Base-by-base conservation (phyloP, 2,797 vertebrate species). In the Pseudotriccus pelzelni region DNA sequence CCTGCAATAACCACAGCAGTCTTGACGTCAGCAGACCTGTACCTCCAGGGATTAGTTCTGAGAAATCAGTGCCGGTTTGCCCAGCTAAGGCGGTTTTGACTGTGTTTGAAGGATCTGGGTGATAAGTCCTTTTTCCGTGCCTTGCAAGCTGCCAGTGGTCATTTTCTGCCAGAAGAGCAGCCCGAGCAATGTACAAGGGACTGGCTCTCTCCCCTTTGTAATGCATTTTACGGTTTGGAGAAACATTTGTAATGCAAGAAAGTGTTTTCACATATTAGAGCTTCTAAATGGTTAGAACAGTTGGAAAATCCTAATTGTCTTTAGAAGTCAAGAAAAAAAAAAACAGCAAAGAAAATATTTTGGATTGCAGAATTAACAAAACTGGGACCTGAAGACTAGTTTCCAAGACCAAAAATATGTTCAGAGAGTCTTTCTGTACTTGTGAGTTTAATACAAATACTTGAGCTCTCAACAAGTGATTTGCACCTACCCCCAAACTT, bases 81-180 rank as follows among this genome's bases (percentile, higher is more conserved):
- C 93, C 91, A 75, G 90, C 86, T 64, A 50, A 93, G 49, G 72
- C 80, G 4, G 72, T 75, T 90, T 85, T 73, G 84, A 84, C 59
- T 84, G 6, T 60, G 37, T 89, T 94, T 94, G 72, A 90, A 93
- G 78, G 69, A 76, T 83, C 89, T 92, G 75, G 83, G 83, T 1
- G 55, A 69, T 87, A 96, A 90, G 74, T 90, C 41, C 41, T 78
- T 91, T 95, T 91, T 93, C 82, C 63, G 9, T 94, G 88, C 80
- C 66, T 92, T 87, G 59, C 27, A 78, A 20, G 22, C 70, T 95
- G 94, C 91, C 95, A 94, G 58, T 24, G 90, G 52, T 91, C 12
- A 6, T 73, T 74, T 91, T 91, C 79, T 96, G 95, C 94, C 93
- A 96, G 78, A 58, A 90, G 53, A 89, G 50, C 69, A 89, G 68